Percentiles rank a stretch among this genome's conserved stretches.
These are phyloP conservation scores for Mustela lutreola DNA, from an alignment of 2,113 vertebrate species.

Conservation along the genomic window DNA sequence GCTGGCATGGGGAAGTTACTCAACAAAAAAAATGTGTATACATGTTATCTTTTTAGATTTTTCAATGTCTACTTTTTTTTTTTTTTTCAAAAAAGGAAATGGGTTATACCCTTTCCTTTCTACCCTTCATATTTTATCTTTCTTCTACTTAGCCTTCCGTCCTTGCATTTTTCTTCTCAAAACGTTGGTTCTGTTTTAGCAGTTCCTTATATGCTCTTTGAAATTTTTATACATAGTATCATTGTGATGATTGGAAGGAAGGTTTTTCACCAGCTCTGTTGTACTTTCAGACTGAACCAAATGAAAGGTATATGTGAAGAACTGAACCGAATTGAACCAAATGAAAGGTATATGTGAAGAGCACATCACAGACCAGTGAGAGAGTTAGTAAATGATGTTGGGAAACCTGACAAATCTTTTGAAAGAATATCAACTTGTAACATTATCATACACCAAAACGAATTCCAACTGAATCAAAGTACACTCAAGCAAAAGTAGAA, in stretches of 20 bases:
- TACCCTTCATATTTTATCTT: neutral
- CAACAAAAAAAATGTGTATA: neutral
- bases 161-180: neutral
- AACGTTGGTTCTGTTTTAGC: neutral
- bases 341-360: neutral
- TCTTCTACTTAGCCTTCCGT: neutral
- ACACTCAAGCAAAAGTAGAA: neutral
- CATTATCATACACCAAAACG: neutral
- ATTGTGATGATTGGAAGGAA: constrained; percentile 1
- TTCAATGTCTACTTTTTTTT: neutral
- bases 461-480: neutral
- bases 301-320: neutral
- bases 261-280: neutral
- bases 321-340: too few species aligned
- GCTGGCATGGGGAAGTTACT: neutral
- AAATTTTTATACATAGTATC: neutral
- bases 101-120: neutral
- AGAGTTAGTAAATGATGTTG: neutral
- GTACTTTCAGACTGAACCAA: neutral
- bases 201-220: neutral
- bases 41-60: neutral
- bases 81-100: neutral
- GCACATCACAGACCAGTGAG: neutral
- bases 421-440: neutral
- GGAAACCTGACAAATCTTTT: neutral